phyloP scores from a whole-genome alignment of 2,113 vertebrate genomes.

The Rhizomys pruinosus region DNA sequence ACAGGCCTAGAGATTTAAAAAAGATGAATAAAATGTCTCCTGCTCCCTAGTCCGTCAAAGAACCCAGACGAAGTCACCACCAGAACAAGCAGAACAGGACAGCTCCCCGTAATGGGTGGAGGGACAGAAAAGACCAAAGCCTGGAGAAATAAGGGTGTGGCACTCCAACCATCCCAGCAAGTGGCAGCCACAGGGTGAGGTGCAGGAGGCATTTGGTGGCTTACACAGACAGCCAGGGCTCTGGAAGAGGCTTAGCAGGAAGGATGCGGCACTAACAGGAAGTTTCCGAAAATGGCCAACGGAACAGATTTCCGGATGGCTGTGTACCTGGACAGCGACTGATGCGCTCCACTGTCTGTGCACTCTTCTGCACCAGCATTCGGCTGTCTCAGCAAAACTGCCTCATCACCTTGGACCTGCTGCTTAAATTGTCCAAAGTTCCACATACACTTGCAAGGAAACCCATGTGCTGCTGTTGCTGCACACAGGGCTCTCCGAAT shows the following conservation, averaged over 20 bases:
- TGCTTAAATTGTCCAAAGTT: not conserved
- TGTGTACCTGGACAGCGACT: not conserved
- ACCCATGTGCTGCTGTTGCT: not conserved
- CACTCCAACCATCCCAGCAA: not conserved
- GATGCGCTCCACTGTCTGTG: not conserved
- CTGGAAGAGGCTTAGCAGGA: not conserved
- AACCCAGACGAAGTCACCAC: rapidly evolving
- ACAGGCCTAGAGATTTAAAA: not conserved
- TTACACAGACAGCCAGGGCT: not conserved
- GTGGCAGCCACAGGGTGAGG: not conserved
- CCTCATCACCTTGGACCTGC: not conserved
- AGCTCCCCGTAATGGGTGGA: rapidly evolving
- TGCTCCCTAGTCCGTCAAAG: too few relatives aligned
- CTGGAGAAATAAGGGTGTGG: not conserved
- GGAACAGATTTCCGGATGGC: not conserved
- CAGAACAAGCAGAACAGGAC: rapidly evolving
- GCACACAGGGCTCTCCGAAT: not conserved
- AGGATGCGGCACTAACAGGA: not conserved
- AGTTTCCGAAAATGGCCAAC: not conserved
- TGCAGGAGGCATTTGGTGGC: rapidly evolving
- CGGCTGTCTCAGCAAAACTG: not conserved
- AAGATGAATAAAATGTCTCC: not conserved
- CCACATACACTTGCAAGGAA: not conserved
- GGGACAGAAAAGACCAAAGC: not conserved
- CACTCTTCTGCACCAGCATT: not conserved